A percentile compares a stretch with the other conserved stretches of the same genome.
These are phyloP conservation scores for Hippocampus barbouri DNA, from an alignment of 2,113 vertebrate species.

Conservation along the genomic window DNA sequence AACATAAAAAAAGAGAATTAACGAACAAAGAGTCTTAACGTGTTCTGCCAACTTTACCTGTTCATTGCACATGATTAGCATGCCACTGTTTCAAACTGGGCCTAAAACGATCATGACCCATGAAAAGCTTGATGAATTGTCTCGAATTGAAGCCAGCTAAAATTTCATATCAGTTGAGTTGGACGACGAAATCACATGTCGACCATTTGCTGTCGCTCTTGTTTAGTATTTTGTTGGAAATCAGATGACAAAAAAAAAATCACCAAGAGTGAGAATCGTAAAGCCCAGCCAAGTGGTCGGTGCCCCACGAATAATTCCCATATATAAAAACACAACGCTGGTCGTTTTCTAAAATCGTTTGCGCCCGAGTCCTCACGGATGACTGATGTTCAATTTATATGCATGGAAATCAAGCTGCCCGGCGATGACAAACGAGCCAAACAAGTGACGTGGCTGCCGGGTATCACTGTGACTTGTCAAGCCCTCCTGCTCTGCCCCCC, in stretches of 20 bases:
- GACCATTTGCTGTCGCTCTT: background rate
- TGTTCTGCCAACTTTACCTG: too few relatives aligned
- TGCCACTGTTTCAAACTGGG: too few relatives aligned
- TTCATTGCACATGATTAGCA: too few relatives aligned
- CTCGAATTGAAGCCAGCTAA: too few relatives aligned
- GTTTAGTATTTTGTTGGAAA: background rate
- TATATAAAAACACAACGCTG: background rate
- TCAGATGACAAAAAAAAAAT: background rate
- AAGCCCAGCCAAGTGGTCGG: background rate
- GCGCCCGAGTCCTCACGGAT: conserved; percentile 25
- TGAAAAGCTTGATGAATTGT: too few relatives aligned
- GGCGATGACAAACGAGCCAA: conserved; percentile 70
- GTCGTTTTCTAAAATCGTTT: conserved; percentile 26
- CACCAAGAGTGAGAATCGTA: background rate
- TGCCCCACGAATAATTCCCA: background rate
- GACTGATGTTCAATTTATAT: conserved; percentile 67
- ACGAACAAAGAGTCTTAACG: too few relatives aligned
- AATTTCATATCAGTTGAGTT: background rate
- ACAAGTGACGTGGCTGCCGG: conserved; percentile 65
- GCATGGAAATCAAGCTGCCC: conserved; percentile 52
- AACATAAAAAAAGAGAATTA: too few relatives aligned
- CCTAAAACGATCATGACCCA: too few relatives aligned
- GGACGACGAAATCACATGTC: background rate
- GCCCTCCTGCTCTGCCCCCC: conserved; percentile 49
- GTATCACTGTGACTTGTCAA: conserved; percentile 65